Conservation (phyloP, 2,888 invertebrate species). For the Lasioglossum marginatum region DNA sequence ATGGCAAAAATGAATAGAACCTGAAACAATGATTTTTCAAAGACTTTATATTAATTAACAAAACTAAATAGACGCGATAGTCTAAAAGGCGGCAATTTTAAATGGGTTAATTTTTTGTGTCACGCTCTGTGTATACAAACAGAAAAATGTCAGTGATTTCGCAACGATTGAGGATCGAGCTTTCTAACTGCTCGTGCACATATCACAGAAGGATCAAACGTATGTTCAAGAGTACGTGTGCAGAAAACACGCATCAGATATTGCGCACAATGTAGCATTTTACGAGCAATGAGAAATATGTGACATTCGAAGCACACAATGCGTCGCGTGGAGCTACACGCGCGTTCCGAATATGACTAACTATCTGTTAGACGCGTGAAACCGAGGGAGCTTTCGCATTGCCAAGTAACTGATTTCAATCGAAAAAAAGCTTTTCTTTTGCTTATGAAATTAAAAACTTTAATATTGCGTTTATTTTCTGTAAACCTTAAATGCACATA, state of each 20-base stretch:
- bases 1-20: too few relatives aligned
- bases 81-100: neutral
- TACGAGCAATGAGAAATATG: conserved; percentile 43
- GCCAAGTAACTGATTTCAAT: neutral
- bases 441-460: neutral
- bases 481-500: neutral
- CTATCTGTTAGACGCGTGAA: neutral
- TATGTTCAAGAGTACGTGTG: conserved; percentile 26
- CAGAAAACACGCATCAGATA: neutral
- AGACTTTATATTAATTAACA: neutral
- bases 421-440: neutral
- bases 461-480: neutral
- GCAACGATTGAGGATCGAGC: neutral
- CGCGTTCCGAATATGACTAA: neutral
- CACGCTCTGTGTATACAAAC: neutral
- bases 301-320: conserved; percentile 39
- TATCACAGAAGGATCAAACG: conserved; percentile 23
- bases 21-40: neutral
- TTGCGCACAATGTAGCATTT: conserved; percentile 49
- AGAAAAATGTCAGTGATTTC: neutral
- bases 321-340: neutral
- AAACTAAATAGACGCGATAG: neutral
- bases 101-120: neutral
- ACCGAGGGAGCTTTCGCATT: neutral
- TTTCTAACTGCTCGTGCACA: conserved; percentile 23